Conservation (phyloP, 2,113 vertebrate species). For the Hipposideros armiger region DNA sequence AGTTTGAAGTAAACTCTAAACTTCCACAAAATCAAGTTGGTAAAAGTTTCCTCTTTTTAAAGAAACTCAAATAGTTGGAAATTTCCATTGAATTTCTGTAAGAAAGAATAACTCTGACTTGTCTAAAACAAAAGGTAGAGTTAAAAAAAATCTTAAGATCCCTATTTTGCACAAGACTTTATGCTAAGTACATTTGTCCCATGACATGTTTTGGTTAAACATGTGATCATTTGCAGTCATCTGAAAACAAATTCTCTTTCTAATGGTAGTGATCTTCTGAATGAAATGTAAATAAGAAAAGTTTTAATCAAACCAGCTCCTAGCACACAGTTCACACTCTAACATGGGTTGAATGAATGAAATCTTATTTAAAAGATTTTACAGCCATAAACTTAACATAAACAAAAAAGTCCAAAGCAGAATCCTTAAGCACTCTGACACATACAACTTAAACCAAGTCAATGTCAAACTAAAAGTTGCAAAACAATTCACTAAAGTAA, state of each 20-base stretch:
- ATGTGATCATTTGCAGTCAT: background rate
- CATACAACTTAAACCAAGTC: background rate
- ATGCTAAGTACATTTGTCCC: background rate
- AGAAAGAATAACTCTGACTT: background rate
- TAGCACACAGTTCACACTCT: background rate
- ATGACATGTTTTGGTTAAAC: no score
- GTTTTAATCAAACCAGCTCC: background rate
- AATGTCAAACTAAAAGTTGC: conserved; percentile 40
- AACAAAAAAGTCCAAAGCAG: conserved; percentile 17
- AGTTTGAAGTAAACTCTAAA: conserved; percentile 70
- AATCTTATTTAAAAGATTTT: conserved; percentile 50
- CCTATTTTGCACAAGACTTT: background rate
- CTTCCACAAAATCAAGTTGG: conserved; percentile 50
- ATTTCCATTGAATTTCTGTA: background rate
- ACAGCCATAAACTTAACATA: conserved; percentile 25
- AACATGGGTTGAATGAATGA: background rate
- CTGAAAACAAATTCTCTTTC: conserved; percentile 43
- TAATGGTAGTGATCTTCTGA: background rate
- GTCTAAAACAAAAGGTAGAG: conserved; percentile 41
- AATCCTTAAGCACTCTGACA: background rate
- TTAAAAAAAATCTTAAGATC: conserved; percentile 5
- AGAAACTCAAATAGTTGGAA: conserved; percentile 48
- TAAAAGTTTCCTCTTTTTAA: conserved; percentile 62
- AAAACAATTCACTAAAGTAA: conserved; percentile 56
- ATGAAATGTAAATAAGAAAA: conserved; percentile 36